phyloP scores from a whole-genome alignment of 2,888 invertebrate genomes.

The Calameuta filiformis region DNA sequence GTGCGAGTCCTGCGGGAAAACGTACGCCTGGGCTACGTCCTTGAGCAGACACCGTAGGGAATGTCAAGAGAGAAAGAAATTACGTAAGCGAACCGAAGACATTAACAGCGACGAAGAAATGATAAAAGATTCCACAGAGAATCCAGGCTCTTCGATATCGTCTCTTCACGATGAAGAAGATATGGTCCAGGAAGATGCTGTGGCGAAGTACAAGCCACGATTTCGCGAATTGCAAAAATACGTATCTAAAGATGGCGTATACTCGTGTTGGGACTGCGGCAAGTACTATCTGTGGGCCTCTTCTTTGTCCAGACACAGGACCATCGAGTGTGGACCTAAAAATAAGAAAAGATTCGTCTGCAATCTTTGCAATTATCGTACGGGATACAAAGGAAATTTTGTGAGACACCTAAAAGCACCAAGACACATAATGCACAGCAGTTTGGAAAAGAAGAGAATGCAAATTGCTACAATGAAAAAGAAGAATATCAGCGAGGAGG shows the following conservation, averaged over 20 bases:
- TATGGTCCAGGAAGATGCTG: neutral
- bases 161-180: neutral
- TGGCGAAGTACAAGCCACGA: slow-evolving; percentile 21
- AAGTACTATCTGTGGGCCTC: slow-evolving; percentile 32
- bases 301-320: slow-evolving; percentile 33
- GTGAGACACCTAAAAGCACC: slow-evolving; percentile 30
- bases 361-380: slow-evolving; percentile 25
- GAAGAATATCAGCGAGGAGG: neutral
- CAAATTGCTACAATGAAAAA: too few species aligned
- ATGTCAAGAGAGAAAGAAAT: slow-evolving; percentile 7
- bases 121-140: neutral
- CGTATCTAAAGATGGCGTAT: slow-evolving; percentile 22
- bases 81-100: neutral
- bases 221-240: slow-evolving; percentile 28
- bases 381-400: slow-evolving; percentile 31
- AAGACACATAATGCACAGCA: slow-evolving; percentile 25
- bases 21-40: slow-evolving; percentile 25
- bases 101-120: neutral
- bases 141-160: neutral
- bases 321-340: slow-evolving; percentile 31
- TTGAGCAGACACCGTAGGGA: slow-evolving; percentile 22
- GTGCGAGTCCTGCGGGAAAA: slow-evolving; percentile 23
- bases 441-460: slow-evolving; percentile 8
- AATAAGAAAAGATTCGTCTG: slow-evolving; percentile 30
- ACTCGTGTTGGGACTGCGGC: slow-evolving; percentile 32